phyloP scores from a whole-genome alignment of 2,797 vertebrate genomes.

The Helostoma temminkii region DNA sequence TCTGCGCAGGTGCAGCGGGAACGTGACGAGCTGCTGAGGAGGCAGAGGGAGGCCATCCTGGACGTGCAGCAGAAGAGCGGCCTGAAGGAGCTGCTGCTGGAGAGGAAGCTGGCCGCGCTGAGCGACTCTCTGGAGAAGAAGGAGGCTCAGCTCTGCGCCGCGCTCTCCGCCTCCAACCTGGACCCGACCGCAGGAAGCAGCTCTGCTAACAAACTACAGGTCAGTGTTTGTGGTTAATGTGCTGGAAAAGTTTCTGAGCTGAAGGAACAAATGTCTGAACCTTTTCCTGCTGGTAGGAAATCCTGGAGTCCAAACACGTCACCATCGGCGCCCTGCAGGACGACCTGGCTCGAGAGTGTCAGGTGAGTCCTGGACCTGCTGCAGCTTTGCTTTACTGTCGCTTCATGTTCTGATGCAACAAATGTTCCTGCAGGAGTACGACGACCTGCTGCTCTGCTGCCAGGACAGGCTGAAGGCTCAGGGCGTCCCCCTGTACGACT shows the following conservation, averaged over 20 bases:
- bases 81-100: constrained; percentile 55
- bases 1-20: constrained; percentile 62
- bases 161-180: not conserved
- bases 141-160: constrained; percentile 49
- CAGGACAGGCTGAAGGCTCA: constrained; percentile 15
- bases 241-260: not conserved
- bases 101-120: constrained; percentile 54
- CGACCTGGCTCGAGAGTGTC: constrained; percentile 3
- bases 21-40: constrained; percentile 62
- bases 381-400: not conserved
- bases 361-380: constrained; percentile 35
- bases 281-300: constrained; percentile 32
- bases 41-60: constrained; percentile 51
- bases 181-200: not conserved
- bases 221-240: not conserved
- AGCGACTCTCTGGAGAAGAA: constrained; percentile 30
- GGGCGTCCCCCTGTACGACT: not conserved
- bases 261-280: not conserved
- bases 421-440: constrained; percentile 46
- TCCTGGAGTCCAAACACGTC: constrained; percentile 24
- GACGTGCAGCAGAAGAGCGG: constrained; percentile 53
- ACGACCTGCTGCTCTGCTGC: constrained; percentile 28
- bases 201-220: constrained; percentile 16
- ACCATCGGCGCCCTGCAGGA: not conserved
- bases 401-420: accelerated